Evolutionary conservation across 2,113 vertebrate species (phyloP).

Genomic region (Narcine bancroftii): DNA sequence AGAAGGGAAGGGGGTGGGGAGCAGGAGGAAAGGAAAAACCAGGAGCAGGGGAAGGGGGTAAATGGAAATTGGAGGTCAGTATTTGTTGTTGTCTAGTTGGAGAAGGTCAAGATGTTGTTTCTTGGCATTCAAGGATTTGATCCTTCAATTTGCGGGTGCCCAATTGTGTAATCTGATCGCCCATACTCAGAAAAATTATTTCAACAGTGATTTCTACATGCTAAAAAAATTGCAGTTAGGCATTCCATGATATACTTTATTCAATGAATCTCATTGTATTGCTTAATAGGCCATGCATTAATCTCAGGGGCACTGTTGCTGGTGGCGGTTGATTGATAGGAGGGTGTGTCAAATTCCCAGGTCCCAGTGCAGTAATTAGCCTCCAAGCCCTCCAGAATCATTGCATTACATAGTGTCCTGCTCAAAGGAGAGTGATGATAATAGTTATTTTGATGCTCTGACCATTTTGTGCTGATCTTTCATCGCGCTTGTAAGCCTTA

Average conservation of each 20-base stretch:
- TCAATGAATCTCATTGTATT: constrained; percentile 55
- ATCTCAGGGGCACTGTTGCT: constrained; percentile 60
- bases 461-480: constrained; percentile 44
- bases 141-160: too few relatives aligned
- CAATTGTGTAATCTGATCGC: background rate
- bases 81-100: too few relatives aligned
- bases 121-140: too few relatives aligned
- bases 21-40: background rate
- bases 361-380: constrained; percentile 52
- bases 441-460: constrained; percentile 49
- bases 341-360: constrained; percentile 57
- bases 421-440: constrained; percentile 53
- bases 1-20: background rate
- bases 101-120: too few relatives aligned
- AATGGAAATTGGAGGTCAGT: too few relatives aligned
- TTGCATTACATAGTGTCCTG: constrained; percentile 45
- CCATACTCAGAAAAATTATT: background rate
- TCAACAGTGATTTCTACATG: background rate
- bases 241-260: constrained; percentile 48
- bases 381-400: constrained; percentile 38
- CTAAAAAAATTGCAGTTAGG: background rate
- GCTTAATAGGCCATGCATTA: constrained; percentile 50
- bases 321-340: constrained; percentile 57
- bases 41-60: too few relatives aligned
- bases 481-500: constrained; percentile 44